Evolutionary conservation across 2,113 vertebrate species (phyloP).

Genomic region (Propithecus coquereli): DNA sequence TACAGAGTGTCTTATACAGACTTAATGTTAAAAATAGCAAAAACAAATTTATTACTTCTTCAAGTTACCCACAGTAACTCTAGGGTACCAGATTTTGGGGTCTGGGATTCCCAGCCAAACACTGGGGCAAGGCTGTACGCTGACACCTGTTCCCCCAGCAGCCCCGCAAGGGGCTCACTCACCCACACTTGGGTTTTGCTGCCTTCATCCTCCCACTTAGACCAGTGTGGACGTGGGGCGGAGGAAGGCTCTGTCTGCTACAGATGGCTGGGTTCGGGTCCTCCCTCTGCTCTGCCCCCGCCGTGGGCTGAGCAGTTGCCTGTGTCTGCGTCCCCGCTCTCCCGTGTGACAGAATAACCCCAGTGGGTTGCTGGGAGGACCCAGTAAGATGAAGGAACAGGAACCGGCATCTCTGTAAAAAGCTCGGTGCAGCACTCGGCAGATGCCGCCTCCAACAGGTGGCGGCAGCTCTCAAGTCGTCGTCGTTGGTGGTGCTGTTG

Average conservation of each 20-base stretch:
- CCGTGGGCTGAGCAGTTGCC: background rate
- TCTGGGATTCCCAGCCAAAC: background rate
- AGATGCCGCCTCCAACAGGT: background rate
- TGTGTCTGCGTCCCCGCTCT: background rate
- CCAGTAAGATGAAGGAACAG: background rate
- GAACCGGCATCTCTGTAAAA: background rate
- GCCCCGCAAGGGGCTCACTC: accelerated
- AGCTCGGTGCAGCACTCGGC: background rate
- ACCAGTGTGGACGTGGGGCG: accelerated
- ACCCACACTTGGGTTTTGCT: background rate
- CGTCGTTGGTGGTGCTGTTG: too few species aligned
- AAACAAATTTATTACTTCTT: background rate
- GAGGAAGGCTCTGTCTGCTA: background rate
- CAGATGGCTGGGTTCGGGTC: accelerated
- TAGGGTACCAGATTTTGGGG: background rate
- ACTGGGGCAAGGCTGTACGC: accelerated
- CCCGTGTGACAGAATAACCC: background rate
- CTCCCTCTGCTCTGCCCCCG: background rate
- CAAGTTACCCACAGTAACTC: background rate
- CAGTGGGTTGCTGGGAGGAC: background rate
- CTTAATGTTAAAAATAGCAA: background rate
- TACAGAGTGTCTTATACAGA: background rate
- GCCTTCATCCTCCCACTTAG: background rate
- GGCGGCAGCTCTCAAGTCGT: background rate
- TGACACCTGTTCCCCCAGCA: too few species aligned